Evolutionary conservation across 1,140 invertebrate genomes (phyloP).

Genomic region (Cryptotermes secundus): DNA sequence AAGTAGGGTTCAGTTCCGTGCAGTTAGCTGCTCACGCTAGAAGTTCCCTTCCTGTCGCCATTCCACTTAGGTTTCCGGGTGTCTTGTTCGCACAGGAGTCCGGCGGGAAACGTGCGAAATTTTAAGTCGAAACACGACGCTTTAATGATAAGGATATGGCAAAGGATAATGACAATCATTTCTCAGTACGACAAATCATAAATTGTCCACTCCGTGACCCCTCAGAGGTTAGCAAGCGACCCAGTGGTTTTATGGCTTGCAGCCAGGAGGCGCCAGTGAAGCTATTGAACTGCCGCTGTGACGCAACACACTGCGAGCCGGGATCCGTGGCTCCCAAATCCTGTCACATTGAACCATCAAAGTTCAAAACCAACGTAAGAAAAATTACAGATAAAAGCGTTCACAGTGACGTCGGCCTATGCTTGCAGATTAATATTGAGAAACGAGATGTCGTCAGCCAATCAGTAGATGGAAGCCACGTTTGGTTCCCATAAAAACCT

Average conservation of each 20-base stretch:
- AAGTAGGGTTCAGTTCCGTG: too few species aligned
- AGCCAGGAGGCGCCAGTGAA: constrained; percentile 15
- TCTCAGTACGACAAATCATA: neutral
- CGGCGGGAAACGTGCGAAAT: too few species aligned
- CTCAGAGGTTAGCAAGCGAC: neutral
- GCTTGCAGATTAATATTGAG: too few species aligned
- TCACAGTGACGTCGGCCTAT: neutral
- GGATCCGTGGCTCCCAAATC: neutral
- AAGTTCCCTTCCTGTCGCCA: too few species aligned
- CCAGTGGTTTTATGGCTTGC: neutral
- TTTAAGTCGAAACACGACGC: too few species aligned
- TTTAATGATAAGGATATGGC: neutral
- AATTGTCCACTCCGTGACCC: neutral
- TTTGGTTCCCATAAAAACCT: too few species aligned
- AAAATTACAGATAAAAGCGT: neutral
- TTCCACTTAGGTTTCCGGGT: too few species aligned
- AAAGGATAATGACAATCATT: neutral
- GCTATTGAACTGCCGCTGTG: neutral
- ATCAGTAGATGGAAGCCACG: too few species aligned
- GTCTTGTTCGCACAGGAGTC: too few species aligned
- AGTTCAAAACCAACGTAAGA: neutral
- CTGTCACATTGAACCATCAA: constrained; percentile 11
- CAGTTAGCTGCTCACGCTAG: too few species aligned
- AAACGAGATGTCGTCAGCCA: too few species aligned
- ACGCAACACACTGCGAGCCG: neutral